Conservation (phyloP, 2,797 vertebrate genomes). For the Falco novaeseelandiae region DNA sequence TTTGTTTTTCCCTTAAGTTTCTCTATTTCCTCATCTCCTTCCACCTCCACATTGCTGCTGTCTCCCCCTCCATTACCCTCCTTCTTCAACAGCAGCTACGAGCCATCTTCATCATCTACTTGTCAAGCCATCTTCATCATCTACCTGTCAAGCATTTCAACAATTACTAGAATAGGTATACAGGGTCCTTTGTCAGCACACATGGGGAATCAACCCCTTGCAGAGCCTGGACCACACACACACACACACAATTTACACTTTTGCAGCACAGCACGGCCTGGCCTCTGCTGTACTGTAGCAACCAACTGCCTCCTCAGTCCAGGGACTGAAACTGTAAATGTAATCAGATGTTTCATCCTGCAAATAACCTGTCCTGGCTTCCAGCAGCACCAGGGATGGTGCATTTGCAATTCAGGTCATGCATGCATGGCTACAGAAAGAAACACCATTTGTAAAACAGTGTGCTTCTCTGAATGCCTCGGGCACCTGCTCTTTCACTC, state of each 20-base stretch:
- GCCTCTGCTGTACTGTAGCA: neutral
- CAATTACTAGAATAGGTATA: neutral
- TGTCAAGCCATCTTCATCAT: neutral
- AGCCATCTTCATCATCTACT: neutral
- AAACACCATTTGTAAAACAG: neutral
- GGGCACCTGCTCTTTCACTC: neutral
- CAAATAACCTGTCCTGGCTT: neutral
- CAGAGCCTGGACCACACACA: neutral
- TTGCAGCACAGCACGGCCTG: neutral
- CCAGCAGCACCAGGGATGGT: neutral
- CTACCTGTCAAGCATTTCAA: neutral
- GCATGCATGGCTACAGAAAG: neutral
- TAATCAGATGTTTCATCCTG: neutral
- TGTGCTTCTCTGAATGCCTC: neutral
- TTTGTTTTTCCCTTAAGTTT: neutral
- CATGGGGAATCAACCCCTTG: neutral
- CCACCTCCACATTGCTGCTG: neutral
- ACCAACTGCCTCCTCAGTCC: neutral
- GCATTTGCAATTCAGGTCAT: neutral
- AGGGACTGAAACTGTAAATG: neutral
- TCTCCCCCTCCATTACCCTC: neutral
- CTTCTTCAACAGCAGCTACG: neutral
- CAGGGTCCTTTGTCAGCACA: neutral
- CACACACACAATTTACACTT: neutral
- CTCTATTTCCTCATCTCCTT: neutral